phyloP scores from a whole-genome alignment of 2,797 vertebrate genomes.

The Florisuga fusca region DNA sequence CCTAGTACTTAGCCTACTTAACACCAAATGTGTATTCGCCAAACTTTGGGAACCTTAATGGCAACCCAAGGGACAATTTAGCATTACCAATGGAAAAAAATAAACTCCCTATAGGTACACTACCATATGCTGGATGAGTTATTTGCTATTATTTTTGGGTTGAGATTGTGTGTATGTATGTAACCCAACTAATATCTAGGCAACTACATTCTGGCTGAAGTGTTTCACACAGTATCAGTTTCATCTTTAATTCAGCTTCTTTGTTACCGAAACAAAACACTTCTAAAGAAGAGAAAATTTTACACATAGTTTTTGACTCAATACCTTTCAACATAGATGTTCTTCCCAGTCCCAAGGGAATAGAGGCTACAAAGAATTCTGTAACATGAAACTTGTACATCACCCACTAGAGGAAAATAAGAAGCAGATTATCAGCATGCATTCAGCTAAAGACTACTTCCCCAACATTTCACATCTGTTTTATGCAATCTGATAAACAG shows the following conservation, averaged over 20 bases:
- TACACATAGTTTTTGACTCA: neutral
- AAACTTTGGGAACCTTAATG: neutral
- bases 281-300: neutral
- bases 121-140: neutral
- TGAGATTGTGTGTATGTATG: neutral
- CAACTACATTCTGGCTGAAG: neutral
- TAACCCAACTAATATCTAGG: neutral
- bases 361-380: constrained; percentile 95
- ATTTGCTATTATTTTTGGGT: neutral
- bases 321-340: constrained; percentile 99
- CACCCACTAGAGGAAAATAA: constrained; percentile 86
- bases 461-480: neutral
- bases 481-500: neutral
- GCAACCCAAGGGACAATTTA: neutral
- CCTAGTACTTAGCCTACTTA: neutral
- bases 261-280: neutral
- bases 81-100: neutral
- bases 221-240: neutral
- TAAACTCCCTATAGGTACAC: neutral
- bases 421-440: neutral
- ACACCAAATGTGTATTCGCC: neutral
- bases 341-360: constrained; percentile 95
- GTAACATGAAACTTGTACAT: constrained; percentile 97
- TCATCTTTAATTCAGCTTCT: neutral
- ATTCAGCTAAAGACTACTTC: neutral